These are phyloP conservation scores for Lobophora halterata DNA, from an alignment of 2,888 invertebrate species.

Conservation along the genomic window DNA sequence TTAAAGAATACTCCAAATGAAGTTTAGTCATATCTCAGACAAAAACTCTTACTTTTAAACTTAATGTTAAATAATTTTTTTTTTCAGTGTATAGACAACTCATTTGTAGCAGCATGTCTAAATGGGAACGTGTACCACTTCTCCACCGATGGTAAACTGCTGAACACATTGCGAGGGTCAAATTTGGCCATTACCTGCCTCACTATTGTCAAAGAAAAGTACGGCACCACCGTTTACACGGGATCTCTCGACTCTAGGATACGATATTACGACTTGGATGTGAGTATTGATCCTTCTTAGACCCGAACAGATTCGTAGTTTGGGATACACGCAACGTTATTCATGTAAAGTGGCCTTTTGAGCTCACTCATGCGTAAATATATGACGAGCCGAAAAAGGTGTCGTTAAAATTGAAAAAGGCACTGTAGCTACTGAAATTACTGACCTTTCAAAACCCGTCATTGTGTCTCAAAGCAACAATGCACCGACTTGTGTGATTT, in stretches of 20 bases:
- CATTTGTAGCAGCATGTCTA: conserved; percentile 83
- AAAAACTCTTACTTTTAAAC: neutral
- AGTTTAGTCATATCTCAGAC: no score
- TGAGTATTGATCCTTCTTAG: conserved; percentile 35
- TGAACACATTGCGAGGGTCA: conserved; percentile 80
- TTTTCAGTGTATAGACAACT: conserved; percentile 80
- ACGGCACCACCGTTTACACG: conserved; percentile 78
- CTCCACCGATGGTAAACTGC: conserved; percentile 74
- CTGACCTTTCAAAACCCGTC: no score
- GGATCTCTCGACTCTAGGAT: conserved; percentile 83
- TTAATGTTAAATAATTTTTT: conserved; percentile 4
- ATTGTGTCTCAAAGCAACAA: no score
- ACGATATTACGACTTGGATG: conserved; percentile 81
- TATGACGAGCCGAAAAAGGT: no score
- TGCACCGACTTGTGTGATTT: no score
- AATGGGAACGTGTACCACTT: conserved; percentile 84
- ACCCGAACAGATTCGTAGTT: no score
- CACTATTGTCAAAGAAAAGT: conserved; percentile 71
- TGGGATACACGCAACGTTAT: no score
- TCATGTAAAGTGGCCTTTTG: no score
- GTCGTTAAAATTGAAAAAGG: no score
- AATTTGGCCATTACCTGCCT: conserved; percentile 83
- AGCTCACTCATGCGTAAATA: no score
- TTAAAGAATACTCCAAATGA: no score
- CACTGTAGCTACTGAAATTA: no score